A percentile compares a stretch with the other conserved stretches of the same genome.
Conservation (phyloP, 2,888 invertebrate species). For the Xanthostigma xanthostigma region DNA sequence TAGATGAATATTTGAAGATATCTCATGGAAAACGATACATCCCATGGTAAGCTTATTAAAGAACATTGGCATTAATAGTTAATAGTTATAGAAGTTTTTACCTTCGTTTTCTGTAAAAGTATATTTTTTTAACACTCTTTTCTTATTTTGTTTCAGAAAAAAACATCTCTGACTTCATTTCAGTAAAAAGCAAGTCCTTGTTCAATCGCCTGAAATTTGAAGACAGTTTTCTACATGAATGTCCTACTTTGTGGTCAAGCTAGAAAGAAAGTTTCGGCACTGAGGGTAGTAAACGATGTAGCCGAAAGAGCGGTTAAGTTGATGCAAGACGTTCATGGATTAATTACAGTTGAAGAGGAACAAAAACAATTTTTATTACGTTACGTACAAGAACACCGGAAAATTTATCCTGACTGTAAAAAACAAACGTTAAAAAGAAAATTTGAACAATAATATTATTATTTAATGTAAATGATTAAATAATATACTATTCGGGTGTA, state of each 20-base stretch:
- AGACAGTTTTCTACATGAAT: too few relatives aligned
- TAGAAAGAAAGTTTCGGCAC: conserved; percentile 9
- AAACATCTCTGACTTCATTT: too few relatives aligned
- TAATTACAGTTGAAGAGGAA: conserved; percentile 14
- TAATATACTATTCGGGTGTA: neutral
- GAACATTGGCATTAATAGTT: too few relatives aligned
- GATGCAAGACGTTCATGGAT: conserved; percentile 15
- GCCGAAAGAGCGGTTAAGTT: conserved; percentile 14
- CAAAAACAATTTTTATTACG: conserved; percentile 15
- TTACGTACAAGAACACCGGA: conserved; percentile 11
- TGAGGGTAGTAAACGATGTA: conserved; percentile 12
- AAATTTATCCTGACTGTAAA: conserved; percentile 11
- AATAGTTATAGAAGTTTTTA: too few relatives aligned
- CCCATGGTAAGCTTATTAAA: too few relatives aligned
- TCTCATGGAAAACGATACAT: too few relatives aligned
- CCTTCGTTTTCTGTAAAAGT: neutral
- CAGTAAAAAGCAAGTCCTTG: too few relatives aligned
- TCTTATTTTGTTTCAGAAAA: neutral
- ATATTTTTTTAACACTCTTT: neutral
- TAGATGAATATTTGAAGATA: neutral
- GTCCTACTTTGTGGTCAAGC: conserved; percentile 9
- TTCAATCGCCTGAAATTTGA: too few relatives aligned
- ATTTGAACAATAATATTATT: conserved; percentile 6
- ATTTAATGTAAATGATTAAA: conserved; percentile 1
- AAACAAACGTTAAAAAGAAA: conserved; percentile 10